Base-by-base conservation (phyloP, 2,797 vertebrate species). In the Tolypeutes matacus region DNA sequence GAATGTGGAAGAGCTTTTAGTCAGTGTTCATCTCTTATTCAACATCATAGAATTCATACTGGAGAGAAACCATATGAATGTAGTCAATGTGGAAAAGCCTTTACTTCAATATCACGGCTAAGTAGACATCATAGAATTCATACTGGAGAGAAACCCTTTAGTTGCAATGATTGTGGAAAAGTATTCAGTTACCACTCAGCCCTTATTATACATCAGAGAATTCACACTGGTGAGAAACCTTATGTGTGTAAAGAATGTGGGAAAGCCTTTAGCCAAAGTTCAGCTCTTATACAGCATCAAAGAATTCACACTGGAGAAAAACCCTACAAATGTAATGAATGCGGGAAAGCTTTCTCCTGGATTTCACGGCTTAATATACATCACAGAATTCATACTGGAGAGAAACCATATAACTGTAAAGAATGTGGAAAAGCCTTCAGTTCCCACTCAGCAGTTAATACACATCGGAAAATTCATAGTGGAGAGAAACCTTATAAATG, bases 401-500 rank as follows among this genome's bases (percentile, higher is more conserved):
- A 97, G 83, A 97, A 97, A 53, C 97, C 97, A 0, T 97, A 96
- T 70, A 83, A 93, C 15, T 97, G 97, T 78, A 97, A 97, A 65
- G 97, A 97, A 86, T 97, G 97, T 82, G 97, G 97, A 20, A 97
- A 97, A 91, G 96, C 97, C 25, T 97, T 97, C 58, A 97, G 97
- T 91, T 97, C 96, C 31, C 96, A 97, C 49, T 97, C 97, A 29
- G 97, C 96, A 17, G 91, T 97, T 78, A 97, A 95, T 78, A 97
- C 96, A 25, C 97, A 97, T n/a, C 31, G 95, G 42, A 97, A 97
- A 96, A 97, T 97, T 56, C 97, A 98, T 42, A 97, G 97, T 1
- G 98, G 98, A 49, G 96, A 98, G 62, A 98, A 98, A 92, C 96
- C 96, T 7, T 98, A 97, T 42, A 97, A 95, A 67, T 98, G 97